Conservation (phyloP, 1,140 invertebrate species). For the Agrilus planipennis region DNA sequence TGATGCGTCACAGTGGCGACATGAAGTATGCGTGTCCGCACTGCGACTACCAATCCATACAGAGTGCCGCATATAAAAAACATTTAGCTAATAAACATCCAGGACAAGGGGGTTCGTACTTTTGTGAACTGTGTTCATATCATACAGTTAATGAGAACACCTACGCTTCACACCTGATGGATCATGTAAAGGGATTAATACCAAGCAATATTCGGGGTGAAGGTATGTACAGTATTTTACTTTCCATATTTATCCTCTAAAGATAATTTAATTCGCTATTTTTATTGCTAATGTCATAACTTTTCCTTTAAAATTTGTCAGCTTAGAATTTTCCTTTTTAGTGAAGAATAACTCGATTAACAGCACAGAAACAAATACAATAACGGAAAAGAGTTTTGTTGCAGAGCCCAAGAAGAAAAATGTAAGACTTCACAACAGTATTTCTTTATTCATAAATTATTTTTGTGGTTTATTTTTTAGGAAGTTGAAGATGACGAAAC, state of each 20-base stretch:
- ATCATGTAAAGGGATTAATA: conserved; percentile 4
- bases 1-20: conserved; percentile 58
- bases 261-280: no score
- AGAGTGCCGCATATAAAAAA: conserved; percentile 52
- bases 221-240: conserved; percentile 3
- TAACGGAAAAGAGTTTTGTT: no score
- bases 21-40: conserved; percentile 49
- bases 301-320: no score
- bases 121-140: conserved; percentile 45
- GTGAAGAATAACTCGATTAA: no score
- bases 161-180: conserved; percentile 28
- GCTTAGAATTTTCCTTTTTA: no score
- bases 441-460: no score
- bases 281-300: no score
- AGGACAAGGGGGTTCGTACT: conserved; percentile 40
- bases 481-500: conserved; percentile 23
- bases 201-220: neutral
- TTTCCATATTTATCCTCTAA: no score
- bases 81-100: conserved; percentile 55
- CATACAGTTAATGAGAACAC: conserved; percentile 46
- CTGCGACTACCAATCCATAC: conserved; percentile 57
- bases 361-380: no score
- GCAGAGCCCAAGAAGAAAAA: no score
- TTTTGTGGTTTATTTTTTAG: no score
- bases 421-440: no score